Base-by-base conservation (phyloP, 2,888 invertebrate genomes). In the Eucera pruinosa region DNA sequence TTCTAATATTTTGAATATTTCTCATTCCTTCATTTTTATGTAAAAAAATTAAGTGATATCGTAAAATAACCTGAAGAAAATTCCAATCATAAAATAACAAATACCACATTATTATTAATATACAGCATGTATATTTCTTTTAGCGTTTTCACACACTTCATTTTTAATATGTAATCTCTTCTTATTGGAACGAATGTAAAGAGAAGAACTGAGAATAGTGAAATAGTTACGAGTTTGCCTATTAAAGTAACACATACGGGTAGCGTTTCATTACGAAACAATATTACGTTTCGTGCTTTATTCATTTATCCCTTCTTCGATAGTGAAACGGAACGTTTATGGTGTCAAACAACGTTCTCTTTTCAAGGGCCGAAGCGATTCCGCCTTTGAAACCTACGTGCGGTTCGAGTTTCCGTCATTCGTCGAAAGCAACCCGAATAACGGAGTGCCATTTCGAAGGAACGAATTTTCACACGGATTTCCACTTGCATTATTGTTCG, bases 401-500 rank as follows among this genome's bases (percentile, higher is more conserved):
- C 7, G 2, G 2, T 18, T 48, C 47, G 55, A 65, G 55, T 65
- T 64, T 47, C 30, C n/a, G 15, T 43, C 18, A 20, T 15, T n/a
- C 11, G 11, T 67, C 5, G 18, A 57, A 71, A 57, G 25, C 33
- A 43, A 41, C 1, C 18, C 25, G 48, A 50, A 43, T 67, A 71
- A 50, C 13, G n/a, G 33, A 11, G 2, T n/a, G 25, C 25, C 20
- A 36, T 18, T 33, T 23, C 13, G 13, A 2, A 4, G 18, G 4
- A 27, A 23, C 15, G 1, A 18, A 25, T 1, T 27, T 57, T 3
- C 11, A 5, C 4, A 27, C 1, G 5, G 9, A 18, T 33, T 52
- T 52, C 25, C 50, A 27, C 33, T 52, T 13, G n/a, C n/a, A 23
- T 43, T 61, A 27, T 27, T 25, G 33, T 9, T 13, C 2, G 0